Base-by-base conservation (phyloP, 2,113 vertebrate species). In the Hystrix cristata region DNA sequence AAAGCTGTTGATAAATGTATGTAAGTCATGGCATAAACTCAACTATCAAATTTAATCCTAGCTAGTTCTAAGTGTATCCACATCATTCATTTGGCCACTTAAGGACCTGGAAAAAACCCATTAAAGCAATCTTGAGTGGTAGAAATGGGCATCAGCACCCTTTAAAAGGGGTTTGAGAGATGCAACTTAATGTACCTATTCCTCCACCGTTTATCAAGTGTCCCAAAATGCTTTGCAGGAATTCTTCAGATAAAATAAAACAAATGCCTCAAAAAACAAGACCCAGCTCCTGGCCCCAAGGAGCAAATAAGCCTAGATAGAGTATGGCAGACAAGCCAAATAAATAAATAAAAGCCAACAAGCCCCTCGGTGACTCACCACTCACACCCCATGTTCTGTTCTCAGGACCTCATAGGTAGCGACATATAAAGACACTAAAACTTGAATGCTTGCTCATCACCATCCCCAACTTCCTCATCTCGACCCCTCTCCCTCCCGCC, bases 181-280 rank as follows among this genome's bases (percentile, higher is more conserved):
- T 78, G 12, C 27, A 53, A 76, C 9, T 88, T 48, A 48, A 92
- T 23, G 0, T 55, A 7, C 43, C 23, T 43, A 25, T 89, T 81
- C 88, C 81, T 72, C 88, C n/a, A 85, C 9, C 53, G 51, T 78
- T 86, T 72, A 31, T 83, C 5, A 7, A 53, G 43, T 51, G 46
- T 34, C 57, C 57, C 81, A 55, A 87, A 92, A 69, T 81, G 31
- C 57, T 19, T 80, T 71, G 65, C 67, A 90, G 64, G 57, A 87
- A 69, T 91, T 65, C 12, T 76, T 69, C 59, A 94, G 55, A 87
- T 78, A n/a, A 89, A 95, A 86, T 53, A 46, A 92, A 94, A 74
- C 29, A 91, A 89, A 31, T 43, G 9, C 27, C 48, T 69, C 31
- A 60, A 38, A 48, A 65, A 92, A 19, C 14, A 64, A 93, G 38